These are phyloP conservation scores for Bedellia somnulentella DNA, from an alignment of 2,888 invertebrate genomes.

Conservation along the genomic window DNA sequence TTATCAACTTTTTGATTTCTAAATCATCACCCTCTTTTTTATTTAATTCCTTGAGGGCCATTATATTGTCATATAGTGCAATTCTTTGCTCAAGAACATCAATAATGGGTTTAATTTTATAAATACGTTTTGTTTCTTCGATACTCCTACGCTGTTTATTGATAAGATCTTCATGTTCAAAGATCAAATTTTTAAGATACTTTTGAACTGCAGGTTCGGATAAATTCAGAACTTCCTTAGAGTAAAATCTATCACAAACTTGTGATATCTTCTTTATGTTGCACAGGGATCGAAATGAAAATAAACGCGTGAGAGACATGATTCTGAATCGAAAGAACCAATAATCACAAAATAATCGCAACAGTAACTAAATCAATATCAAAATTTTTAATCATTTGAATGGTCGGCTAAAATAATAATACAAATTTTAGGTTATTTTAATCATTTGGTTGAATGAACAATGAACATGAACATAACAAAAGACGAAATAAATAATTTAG, in stretches of 20 bases:
- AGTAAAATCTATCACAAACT: conserved; percentile 19
- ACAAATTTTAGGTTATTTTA: too few species aligned
- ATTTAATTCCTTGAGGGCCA: conserved; percentile 64
- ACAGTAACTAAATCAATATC: conserved; percentile 12
- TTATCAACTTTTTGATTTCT: conserved; percentile 68
- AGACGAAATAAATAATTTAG: too few species aligned
- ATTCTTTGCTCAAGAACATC: conserved; percentile 61
- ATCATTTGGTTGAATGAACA: too few species aligned
- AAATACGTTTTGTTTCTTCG: conserved; percentile 28
- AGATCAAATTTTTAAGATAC: conserved; percentile 51
- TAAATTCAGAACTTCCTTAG: conserved; percentile 33
- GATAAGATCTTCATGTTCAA: conserved; percentile 55
- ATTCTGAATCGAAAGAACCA: too few species aligned
- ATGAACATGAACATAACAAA: too few species aligned
- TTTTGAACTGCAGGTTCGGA: conserved; percentile 45
- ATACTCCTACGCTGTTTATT: conserved; percentile 22
- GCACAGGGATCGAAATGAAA: conserved; percentile 19
- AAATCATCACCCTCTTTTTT: conserved; percentile 57
- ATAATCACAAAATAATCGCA: too few species aligned
- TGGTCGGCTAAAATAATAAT: too few species aligned
- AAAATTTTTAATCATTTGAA: too few species aligned
- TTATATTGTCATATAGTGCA: conserved; percentile 60
- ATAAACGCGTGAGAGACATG: conserved; percentile 22
- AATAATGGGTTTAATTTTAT: conserved; percentile 60
- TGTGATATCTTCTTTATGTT: conserved; percentile 17